Conservation (phyloP, 2,113 vertebrate species). For the Sakesphorus luctuosus region DNA sequence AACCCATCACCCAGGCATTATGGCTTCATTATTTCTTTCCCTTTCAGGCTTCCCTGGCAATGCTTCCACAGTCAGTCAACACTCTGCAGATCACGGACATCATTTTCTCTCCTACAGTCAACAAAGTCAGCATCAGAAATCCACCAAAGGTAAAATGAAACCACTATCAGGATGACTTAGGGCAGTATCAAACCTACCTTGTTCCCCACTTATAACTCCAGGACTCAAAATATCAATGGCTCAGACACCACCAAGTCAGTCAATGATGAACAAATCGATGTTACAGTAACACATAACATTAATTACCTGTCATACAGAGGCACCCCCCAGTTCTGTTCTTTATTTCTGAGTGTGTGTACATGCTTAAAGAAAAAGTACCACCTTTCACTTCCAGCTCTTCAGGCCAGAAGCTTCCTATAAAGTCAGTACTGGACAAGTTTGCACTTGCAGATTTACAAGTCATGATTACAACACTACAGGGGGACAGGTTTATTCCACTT, state of each 20-base stretch:
- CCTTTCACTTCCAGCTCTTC: not conserved
- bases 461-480: not conserved
- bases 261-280: not conserved
- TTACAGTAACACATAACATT: not conserved
- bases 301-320: not conserved
- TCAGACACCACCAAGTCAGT: not conserved
- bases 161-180: not conserved
- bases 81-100: not conserved
- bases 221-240: not conserved
- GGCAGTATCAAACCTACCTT: not conserved
- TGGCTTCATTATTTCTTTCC: not conserved
- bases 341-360: not conserved
- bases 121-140: not conserved
- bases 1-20: not conserved
- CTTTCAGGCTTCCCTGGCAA: not conserved
- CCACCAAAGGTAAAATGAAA: not conserved
- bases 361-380: not conserved
- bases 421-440: not conserved
- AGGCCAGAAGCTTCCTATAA: not conserved
- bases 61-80: not conserved
- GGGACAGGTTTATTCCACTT: not conserved
- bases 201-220: not conserved
- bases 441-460: not conserved
- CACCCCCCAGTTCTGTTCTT: not conserved
- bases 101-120: not conserved